A percentile compares a stretch with the other conserved stretches of the same genome.
These are phyloP conservation scores for Poecile atricapillus DNA, from an alignment of 2,113 vertebrate species.

Conservation along the genomic window DNA sequence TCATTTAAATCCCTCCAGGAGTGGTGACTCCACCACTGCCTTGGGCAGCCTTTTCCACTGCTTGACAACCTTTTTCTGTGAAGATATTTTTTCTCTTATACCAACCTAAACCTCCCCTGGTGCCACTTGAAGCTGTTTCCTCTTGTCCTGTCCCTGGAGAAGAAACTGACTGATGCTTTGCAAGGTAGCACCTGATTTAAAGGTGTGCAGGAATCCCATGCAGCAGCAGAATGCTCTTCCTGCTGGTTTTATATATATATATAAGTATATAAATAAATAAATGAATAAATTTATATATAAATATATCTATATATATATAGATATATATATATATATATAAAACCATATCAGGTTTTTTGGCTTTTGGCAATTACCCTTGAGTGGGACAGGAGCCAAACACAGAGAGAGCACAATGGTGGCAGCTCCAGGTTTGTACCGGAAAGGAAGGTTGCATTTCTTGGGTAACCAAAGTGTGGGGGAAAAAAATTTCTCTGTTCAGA, in stretches of 20 bases:
- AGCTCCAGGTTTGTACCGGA: background rate
- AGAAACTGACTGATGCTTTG: background rate
- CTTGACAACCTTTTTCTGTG: background rate
- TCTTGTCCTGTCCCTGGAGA: background rate
- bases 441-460: background rate
- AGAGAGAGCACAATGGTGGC: background rate
- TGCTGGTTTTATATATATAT: no score
- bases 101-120: background rate
- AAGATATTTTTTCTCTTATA: background rate
- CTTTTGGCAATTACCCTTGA: background rate
- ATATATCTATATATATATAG: no score
- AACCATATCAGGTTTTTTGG: background rate
- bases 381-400: background rate
- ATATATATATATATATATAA: no score
- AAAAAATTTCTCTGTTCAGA: background rate
- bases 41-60: background rate
- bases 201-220: background rate
- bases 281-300: no score
- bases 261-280: no score
- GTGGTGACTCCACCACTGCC: background rate
- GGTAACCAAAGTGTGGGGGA: background rate
- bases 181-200: background rate
- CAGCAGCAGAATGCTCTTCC: background rate
- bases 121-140: background rate
- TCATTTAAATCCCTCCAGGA: background rate